phyloP scores from a whole-genome alignment of 2,113 vertebrate species.

The Girardinichthys multiradiatus region DNA sequence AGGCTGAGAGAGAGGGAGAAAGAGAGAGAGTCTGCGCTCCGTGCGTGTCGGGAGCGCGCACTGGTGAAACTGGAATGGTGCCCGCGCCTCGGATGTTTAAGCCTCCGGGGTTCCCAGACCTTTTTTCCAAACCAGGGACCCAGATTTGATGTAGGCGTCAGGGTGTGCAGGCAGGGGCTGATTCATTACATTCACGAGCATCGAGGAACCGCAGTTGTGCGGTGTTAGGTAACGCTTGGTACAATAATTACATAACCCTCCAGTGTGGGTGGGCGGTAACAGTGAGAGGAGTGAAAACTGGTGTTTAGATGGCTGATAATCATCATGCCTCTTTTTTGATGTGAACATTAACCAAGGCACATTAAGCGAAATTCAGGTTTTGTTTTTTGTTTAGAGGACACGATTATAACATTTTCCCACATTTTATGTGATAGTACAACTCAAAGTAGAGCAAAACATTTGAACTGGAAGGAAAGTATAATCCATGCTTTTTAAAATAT shows the following conservation, averaged over 20 bases:
- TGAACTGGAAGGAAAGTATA: no score
- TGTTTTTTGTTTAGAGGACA: background rate
- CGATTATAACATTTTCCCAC: no score
- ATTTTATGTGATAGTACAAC: no score
- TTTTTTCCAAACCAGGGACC: conserved; percentile 38
- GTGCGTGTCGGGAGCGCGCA: conserved; percentile 53
- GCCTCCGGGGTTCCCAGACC: conserved; percentile 43
- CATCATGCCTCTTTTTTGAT: conserved; percentile 33
- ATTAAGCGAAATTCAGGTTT: background rate
- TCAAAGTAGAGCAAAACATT: no score
- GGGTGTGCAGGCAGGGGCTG: background rate
- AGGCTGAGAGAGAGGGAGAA: conserved; percentile 9
- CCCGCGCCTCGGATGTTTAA: conserved; percentile 51
- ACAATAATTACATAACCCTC: conserved; percentile 65
- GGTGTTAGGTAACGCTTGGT: conserved; percentile 68
- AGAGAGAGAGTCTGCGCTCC: conserved; percentile 46
- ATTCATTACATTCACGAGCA: conserved; percentile 21
- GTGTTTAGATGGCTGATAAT: conserved; percentile 49
- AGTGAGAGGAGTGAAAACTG: conserved; percentile 65
- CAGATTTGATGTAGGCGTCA: conserved; percentile 9
- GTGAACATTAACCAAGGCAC: conserved; percentile 1
- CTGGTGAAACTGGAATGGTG: conserved; percentile 33
- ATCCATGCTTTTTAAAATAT: no score
- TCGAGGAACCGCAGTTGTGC: conserved; percentile 45
- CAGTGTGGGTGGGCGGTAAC: conserved; percentile 61